These are phyloP conservation scores for Tetranychus cinnabarinus DNA, from an alignment of 1,140 invertebrate genomes.

Conservation along the genomic window DNA sequence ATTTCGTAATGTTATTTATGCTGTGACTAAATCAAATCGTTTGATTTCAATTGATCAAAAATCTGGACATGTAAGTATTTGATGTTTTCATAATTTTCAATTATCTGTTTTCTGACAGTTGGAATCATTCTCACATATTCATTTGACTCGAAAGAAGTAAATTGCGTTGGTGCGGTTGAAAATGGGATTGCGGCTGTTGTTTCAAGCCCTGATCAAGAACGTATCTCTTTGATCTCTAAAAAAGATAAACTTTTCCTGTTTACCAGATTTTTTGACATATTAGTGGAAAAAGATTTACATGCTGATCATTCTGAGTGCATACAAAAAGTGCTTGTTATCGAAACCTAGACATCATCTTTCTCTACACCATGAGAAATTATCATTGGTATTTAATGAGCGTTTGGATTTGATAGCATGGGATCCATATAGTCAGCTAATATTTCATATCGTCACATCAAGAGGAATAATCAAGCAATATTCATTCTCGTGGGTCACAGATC, in stretches of 20 bases:
- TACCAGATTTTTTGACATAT: background rate
- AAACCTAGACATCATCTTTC: constrained; percentile 27
- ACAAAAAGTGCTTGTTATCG: constrained; percentile 43
- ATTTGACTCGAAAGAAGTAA: background rate
- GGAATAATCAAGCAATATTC: constrained; percentile 31
- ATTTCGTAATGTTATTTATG: background rate
- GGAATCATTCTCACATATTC: background rate
- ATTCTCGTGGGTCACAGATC: constrained; percentile 33
- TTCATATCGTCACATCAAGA: constrained; percentile 26
- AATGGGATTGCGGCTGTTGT: constrained; percentile 25
- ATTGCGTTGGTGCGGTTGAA: background rate
- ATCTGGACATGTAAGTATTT: background rate
- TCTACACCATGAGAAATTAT: constrained; percentile 63
- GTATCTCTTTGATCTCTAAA: constrained; percentile 29
- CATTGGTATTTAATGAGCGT: constrained; percentile 52
- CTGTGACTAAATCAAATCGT: background rate
- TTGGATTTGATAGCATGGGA: constrained; percentile 32
- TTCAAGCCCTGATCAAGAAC: constrained; percentile 41
- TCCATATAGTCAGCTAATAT: constrained; percentile 26
- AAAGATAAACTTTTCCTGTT: constrained; percentile 9
- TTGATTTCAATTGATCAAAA: background rate
- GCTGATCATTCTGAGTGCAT: constrained; percentile 2
- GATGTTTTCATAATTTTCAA: background rate
- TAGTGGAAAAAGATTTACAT: background rate
- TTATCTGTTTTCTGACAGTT: background rate